Percentiles rank a stretch among this genome's conserved stretches.
phyloP scores from a whole-genome alignment of 2,113 vertebrate genomes.

The Macaca mulatta region DNA sequence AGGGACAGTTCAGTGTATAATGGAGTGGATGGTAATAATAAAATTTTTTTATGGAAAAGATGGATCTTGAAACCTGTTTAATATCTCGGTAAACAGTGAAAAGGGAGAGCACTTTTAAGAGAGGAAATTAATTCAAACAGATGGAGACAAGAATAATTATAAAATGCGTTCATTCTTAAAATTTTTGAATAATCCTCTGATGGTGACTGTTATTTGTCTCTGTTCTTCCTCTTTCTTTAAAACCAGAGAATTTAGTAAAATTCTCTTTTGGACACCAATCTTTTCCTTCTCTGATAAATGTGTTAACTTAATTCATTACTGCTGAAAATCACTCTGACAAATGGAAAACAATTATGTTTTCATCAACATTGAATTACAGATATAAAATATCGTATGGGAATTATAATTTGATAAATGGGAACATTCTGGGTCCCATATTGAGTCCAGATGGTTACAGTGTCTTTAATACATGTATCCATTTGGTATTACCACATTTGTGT shows the following conservation, averaged over 20 bases:
- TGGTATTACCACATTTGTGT: constrained; percentile 82
- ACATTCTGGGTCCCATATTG: constrained; percentile 81
- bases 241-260: not conserved
- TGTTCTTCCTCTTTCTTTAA: not conserved
- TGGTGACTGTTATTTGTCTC: not conserved
- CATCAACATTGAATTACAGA: constrained; percentile 76
- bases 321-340: constrained; percentile 60
- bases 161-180: not conserved
- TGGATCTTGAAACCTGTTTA: not conserved
- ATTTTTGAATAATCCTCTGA: not conserved
- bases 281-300: not conserved
- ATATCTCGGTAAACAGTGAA: not conserved
- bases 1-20: not conserved
- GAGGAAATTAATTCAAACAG: not conserved
- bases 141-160: not conserved
- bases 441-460: constrained; percentile 84
- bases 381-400: constrained; percentile 77
- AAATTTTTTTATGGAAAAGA: not conserved
- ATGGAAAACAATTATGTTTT: constrained; percentile 75
- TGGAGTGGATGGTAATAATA: not conserved
- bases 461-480: constrained; percentile 82
- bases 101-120: not conserved
- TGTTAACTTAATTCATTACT: not conserved
- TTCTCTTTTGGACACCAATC: not conserved
- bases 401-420: constrained; percentile 83